Conservation (phyloP, 1,140 invertebrate species). For the Camponotus vicinus region DNA sequence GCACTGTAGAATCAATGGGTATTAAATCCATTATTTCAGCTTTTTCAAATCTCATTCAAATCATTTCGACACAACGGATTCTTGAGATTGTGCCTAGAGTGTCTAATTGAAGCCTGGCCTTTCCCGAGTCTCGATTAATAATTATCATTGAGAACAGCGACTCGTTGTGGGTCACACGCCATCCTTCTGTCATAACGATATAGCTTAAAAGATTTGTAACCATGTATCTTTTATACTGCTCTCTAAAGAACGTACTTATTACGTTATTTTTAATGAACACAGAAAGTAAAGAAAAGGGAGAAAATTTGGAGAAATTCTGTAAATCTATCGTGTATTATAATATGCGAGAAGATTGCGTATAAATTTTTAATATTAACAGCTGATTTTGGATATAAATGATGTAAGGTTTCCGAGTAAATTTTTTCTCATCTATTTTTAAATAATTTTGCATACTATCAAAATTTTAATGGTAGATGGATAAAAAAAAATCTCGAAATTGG, state of each 20-base stretch:
- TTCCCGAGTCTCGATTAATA: conserved; percentile 71
- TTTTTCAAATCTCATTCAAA: conserved; percentile 59
- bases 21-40: background rate
- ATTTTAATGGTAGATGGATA: background rate
- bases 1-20: background rate
- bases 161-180: conserved; percentile 73
- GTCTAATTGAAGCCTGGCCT: conserved; percentile 73
- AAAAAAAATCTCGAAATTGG: background rate
- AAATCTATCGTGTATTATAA: background rate
- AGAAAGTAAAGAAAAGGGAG: background rate
- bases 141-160: conserved; percentile 77
- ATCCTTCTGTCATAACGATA: conserved; percentile 14
- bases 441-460: background rate
- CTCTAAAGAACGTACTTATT: background rate
- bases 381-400: background rate
- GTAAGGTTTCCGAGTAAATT: background rate
- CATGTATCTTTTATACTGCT: background rate
- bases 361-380: too few species aligned
- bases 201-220: conserved; percentile 14
- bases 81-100: conserved; percentile 64
- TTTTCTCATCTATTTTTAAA: background rate
- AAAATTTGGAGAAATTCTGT: background rate
- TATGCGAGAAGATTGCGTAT: background rate
- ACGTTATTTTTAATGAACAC: background rate
- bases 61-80: conserved; percentile 39